These are phyloP conservation scores for Theropithecus gelada DNA, from an alignment of 2,113 vertebrate genomes.

Conservation along the genomic window DNA sequence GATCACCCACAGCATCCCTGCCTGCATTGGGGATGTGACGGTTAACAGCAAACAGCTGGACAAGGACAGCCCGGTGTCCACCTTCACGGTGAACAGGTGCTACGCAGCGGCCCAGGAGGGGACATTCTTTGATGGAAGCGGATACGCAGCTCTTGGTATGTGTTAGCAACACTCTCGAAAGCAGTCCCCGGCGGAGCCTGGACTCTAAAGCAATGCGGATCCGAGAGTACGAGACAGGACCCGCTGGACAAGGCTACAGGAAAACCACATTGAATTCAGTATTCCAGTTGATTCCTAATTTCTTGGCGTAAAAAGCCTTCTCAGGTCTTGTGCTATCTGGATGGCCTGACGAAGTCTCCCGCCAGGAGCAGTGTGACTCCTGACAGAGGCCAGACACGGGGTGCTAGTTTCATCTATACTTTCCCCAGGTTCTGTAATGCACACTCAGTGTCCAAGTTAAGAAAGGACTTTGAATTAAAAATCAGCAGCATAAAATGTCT, in stretches of 20 bases:
- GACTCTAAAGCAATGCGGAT: fast-evolving
- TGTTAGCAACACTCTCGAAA: background rate
- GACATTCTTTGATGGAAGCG: conserved; percentile 93
- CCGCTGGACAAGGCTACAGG: background rate
- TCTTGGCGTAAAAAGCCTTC: background rate
- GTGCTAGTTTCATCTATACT: background rate
- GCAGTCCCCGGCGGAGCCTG: background rate
- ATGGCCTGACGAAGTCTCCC: background rate
- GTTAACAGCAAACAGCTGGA: conserved; percentile 87
- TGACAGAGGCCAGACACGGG: fast-evolving
- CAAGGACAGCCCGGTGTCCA: conserved; percentile 77
- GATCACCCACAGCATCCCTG: conserved; percentile 91
- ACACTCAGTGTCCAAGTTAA: background rate
- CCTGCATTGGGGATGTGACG: conserved; percentile 87
- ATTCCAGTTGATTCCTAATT: background rate
- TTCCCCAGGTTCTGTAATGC: background rate
- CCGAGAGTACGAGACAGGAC: background rate
- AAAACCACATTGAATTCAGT: background rate
- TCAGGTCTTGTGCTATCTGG: background rate
- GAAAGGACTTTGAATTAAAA: conserved; percentile 16
- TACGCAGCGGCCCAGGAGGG: conserved; percentile 89
- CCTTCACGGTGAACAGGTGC: conserved; percentile 87
- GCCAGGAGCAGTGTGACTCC: background rate
- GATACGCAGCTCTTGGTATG: conserved; percentile 91
- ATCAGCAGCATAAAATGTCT: background rate